These are phyloP conservation scores for Hapalemur alaotrensis DNA, from an alignment of 2,797 vertebrate species.

Conservation along the genomic window DNA sequence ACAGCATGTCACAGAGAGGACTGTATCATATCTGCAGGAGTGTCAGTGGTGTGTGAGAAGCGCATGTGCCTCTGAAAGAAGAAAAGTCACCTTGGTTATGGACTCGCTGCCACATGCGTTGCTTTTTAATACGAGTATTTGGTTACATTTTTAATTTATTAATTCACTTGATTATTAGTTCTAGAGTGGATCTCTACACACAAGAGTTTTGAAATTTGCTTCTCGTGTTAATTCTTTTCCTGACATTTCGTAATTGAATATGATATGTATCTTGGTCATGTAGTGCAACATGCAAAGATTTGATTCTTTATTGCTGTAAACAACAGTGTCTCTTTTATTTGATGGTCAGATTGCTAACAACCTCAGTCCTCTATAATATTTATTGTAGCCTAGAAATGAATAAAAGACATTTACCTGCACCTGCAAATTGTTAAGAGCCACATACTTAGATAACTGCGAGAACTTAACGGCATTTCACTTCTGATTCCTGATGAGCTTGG, in stretches of 20 bases:
- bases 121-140: background rate
- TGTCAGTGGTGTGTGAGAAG: background rate
- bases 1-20: background rate
- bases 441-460: background rate
- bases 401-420: background rate
- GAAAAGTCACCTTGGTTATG: background rate
- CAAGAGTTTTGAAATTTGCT: background rate
- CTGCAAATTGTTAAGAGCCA: background rate
- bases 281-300: background rate
- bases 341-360: background rate
- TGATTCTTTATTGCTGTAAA: background rate
- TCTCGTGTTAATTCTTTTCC: background rate
- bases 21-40: background rate
- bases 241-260: background rate
- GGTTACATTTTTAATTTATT: background rate
- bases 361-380: background rate
- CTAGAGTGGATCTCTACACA: background rate
- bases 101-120: background rate
- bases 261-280: background rate
- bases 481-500: background rate
- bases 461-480: background rate
- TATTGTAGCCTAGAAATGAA: background rate
- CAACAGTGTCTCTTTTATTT: background rate
- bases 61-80: background rate
- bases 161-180: background rate